These are phyloP conservation scores for Hartigia nigra DNA, from an alignment of 2,888 invertebrate species.

Conservation along the genomic window DNA sequence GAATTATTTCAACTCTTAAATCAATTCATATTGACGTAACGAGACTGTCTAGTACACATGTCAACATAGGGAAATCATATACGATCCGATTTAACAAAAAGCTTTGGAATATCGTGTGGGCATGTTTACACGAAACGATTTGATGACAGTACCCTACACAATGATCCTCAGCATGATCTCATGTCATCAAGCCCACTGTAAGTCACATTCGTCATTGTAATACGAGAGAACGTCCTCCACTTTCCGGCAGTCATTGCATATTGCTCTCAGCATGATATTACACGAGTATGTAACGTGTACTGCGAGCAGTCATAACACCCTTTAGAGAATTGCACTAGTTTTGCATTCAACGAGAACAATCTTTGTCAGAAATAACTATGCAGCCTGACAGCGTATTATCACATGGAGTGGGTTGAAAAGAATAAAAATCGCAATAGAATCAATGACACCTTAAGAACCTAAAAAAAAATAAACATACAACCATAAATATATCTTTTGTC, in stretches of 20 bases:
- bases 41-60: not conserved
- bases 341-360: constrained; percentile 12
- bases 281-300: not conserved
- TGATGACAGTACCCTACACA: not conserved
- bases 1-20: not conserved
- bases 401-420: constrained; percentile 10
- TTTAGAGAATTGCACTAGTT: not conserved
- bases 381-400: constrained; percentile 20
- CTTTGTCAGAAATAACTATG: constrained; percentile 22
- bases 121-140: not conserved
- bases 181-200: not conserved
- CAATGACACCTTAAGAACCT: not conserved
- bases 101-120: not conserved
- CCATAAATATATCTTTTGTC: not conserved
- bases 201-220: not conserved
- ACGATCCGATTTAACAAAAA: not conserved
- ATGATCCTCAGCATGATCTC: not conserved
- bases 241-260: not conserved
- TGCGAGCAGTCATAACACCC: not conserved
- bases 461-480: not conserved
- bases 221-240: not conserved
- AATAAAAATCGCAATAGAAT: not conserved
- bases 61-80: not conserved
- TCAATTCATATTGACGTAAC: not conserved
- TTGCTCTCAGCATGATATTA: not conserved